phyloP scores from a whole-genome alignment of 2,888 invertebrate genomes.

The Plusia festucae region DNA sequence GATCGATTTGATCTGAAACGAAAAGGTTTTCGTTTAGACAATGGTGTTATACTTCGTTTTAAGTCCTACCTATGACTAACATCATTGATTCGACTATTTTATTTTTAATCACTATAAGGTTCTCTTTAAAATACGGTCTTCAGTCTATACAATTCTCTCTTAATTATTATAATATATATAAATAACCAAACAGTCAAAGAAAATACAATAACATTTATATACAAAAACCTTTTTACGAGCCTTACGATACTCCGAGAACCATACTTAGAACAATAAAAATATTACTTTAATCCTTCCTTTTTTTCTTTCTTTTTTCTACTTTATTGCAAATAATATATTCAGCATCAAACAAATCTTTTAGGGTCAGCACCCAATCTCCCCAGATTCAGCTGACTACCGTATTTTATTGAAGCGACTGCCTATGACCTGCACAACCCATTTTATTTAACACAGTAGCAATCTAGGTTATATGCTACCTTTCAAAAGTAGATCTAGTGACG shows the following conservation, averaged over 20 bases:
- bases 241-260: neutral
- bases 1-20: conserved; percentile 75
- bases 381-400: too few species aligned
- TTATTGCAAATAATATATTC: too few species aligned
- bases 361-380: neutral
- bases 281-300: too few species aligned
- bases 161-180: neutral
- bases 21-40: conserved; percentile 9
- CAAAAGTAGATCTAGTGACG: conserved; percentile 73
- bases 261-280: neutral
- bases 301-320: too few species aligned
- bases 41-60: neutral
- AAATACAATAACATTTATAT: neutral
- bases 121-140: too few species aligned
- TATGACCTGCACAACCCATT: neutral
- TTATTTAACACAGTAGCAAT: neutral
- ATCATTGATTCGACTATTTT: too few species aligned
- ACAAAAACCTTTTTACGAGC: neutral
- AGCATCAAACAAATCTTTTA: neutral
- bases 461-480: conserved; percentile 67
- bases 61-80: too few species aligned
- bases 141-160: neutral
- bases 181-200: neutral
- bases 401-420: too few species aligned
- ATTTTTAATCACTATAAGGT: too few species aligned